Evolutionary conservation across 2,113 vertebrate species (phyloP), one percentile per base, ranked within the genome.

Genomic region (Balaenoptera acutorostrata): DNA sequence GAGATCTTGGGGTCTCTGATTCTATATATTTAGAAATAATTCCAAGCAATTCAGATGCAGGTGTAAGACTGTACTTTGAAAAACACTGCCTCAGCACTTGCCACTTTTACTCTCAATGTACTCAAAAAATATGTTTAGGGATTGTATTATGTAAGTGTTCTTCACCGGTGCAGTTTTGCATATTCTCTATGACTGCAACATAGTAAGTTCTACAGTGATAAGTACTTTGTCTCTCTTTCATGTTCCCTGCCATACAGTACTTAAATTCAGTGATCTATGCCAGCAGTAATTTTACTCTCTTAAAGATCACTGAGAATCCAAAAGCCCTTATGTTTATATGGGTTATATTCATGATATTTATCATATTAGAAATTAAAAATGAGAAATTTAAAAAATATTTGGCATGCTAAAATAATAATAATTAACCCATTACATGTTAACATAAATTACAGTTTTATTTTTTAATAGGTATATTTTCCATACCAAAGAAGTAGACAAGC

Each of bases 401-500:
- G 63, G 88, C n/a, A 71, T 91, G 27, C 44, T 85, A 86, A 86
- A 84, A 64, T 86, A 92, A 64, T 86, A 92, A 94, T 75, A 84
- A 63, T 85, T 55, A 91, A 52, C 6, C 33, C 59, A 64, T 90
- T 68, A 36, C 13, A 77, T 66, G 44, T 61, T 95, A 88, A 92
- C 31, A 69, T 71, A 95, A 88, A 71, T 92, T 68, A 27, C 4
- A 85, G 36, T n/a, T 85, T 90, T 92, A 39, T 87, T 92, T 84
- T 83, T 68, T 20, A 33, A 93, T 89, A 85, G 31, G 20, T 86
- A 2, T 74, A 59, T 55, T 91, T 77, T 44, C 13, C 49, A 59
- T 88, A 71, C 75, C 13, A 63, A 81, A 82, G 84, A 69, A 33
- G 66, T 36, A 72, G 55, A 94, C n/a, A 7, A 95, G 31, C 83